Conservation (phyloP, 1,140 invertebrate species). For the Zaprionus tsacasi region DNA sequence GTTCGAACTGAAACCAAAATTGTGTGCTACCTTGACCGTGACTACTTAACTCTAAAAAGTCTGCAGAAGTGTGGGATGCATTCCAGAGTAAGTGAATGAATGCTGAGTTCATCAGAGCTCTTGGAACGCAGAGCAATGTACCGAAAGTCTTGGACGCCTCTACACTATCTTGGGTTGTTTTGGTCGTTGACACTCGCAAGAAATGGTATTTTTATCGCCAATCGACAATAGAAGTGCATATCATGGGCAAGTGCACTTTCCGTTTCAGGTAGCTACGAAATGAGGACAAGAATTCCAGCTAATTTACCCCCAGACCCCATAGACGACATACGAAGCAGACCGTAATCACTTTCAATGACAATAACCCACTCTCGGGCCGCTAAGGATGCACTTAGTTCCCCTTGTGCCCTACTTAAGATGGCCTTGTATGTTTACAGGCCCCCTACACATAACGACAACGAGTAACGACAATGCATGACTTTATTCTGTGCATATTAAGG, state of each 20-base stretch:
- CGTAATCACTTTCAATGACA: conserved; percentile 1
- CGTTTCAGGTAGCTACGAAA: background rate
- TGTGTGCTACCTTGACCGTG: conserved; percentile 41
- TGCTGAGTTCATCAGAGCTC: conserved; percentile 13
- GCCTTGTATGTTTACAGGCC: background rate
- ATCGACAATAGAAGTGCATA: background rate
- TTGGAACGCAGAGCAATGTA: conserved; percentile 16
- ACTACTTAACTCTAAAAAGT: conserved; percentile 9
- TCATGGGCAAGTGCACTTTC: background rate
- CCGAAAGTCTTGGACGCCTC: conserved; percentile 2
- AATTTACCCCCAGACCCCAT: background rate
- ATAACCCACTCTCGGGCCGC: background rate
- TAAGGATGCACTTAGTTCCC: background rate
- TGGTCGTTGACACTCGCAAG: background rate
- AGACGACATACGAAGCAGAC: background rate
- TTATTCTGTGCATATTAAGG: background rate
- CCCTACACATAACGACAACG: background rate
- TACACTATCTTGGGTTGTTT: background rate
- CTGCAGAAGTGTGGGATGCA: background rate
- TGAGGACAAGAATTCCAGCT: conserved; percentile 13
- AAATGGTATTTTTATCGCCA: background rate
- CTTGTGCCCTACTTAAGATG: conserved; percentile 2
- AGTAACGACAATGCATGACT: background rate
- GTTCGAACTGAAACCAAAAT: conserved; percentile 18
- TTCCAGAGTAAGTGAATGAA: background rate